phyloP scores from a whole-genome alignment of 2,797 vertebrate genomes.

The Helicolenus hilgendorfi region DNA sequence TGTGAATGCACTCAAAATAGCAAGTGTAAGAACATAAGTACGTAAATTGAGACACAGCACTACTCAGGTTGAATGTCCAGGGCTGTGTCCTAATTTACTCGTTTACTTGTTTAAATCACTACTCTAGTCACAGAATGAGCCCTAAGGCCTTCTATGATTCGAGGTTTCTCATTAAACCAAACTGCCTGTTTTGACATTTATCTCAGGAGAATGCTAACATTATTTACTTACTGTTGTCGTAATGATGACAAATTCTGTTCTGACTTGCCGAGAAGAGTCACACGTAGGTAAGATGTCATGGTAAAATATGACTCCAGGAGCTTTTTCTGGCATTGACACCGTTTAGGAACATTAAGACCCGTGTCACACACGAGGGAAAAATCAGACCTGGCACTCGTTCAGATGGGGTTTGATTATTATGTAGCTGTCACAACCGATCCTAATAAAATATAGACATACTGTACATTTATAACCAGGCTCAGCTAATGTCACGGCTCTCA shows the following conservation, averaged over 20 bases:
- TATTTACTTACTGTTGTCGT: too few species aligned
- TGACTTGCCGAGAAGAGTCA: neutral
- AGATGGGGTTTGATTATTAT: neutral
- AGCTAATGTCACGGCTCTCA: neutral
- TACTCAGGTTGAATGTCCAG: too few species aligned
- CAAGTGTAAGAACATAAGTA: too few species aligned
- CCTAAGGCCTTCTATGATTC: neutral
- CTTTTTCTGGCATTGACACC: neutral
- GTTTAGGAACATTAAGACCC: neutral
- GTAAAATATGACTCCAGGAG: neutral
- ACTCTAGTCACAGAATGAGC: neutral
- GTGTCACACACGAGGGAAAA: neutral
- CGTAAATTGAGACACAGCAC: too few species aligned
- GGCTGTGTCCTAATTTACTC: too few species aligned
- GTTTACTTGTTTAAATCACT: neutral
- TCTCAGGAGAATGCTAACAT: neutral
- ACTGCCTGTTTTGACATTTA: neutral
- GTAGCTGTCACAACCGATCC: neutral
- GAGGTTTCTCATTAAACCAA: neutral
- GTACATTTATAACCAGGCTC: neutral
- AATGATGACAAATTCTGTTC: neutral
- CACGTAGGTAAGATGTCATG: neutral
- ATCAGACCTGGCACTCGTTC: neutral
- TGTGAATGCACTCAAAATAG: too few species aligned
- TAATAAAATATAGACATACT: neutral